phyloP scores from a whole-genome alignment of 2,797 vertebrate genomes.

The Sebastes aleutianus region DNA sequence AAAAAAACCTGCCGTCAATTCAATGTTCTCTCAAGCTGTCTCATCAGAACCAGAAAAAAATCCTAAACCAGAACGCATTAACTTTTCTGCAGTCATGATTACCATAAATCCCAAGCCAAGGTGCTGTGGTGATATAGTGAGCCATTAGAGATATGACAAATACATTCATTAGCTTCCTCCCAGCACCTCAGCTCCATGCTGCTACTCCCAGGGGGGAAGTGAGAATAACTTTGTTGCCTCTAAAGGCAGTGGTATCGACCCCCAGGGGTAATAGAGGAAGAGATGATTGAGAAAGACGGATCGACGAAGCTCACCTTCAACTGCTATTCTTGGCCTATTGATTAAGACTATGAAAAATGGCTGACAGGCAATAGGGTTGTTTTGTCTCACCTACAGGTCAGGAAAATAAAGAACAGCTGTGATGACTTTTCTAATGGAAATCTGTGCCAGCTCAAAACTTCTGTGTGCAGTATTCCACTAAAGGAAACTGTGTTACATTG shows the following conservation, averaged over 20 bases:
- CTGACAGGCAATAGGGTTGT: background rate
- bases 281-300: constrained; percentile 46
- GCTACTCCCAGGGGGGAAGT: constrained; percentile 9
- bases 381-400: constrained; percentile 8
- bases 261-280: constrained; percentile 18
- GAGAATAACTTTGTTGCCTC: constrained; percentile 45
- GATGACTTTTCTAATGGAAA: background rate
- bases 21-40: constrained; percentile 37
- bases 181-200: constrained; percentile 28
- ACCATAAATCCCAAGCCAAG: constrained; percentile 59
- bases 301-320: constrained; percentile 28
- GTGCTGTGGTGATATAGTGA: constrained; percentile 58
- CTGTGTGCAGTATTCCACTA: background rate
- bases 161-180: constrained; percentile 62
- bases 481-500: background rate
- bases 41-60: constrained; percentile 47
- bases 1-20: constrained; percentile 25
- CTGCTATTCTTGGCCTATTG: constrained; percentile 28
- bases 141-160: constrained; percentile 71
- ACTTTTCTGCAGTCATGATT: constrained; percentile 44
- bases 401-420: background rate
- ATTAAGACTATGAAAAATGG: constrained; percentile 39
- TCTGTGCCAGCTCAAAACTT: background rate
- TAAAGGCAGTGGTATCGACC: constrained; percentile 25
- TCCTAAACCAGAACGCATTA: constrained; percentile 23